Base-by-base conservation (phyloP, 92 coral and sea anemone genomes). In the Montipora capitata region DNA sequence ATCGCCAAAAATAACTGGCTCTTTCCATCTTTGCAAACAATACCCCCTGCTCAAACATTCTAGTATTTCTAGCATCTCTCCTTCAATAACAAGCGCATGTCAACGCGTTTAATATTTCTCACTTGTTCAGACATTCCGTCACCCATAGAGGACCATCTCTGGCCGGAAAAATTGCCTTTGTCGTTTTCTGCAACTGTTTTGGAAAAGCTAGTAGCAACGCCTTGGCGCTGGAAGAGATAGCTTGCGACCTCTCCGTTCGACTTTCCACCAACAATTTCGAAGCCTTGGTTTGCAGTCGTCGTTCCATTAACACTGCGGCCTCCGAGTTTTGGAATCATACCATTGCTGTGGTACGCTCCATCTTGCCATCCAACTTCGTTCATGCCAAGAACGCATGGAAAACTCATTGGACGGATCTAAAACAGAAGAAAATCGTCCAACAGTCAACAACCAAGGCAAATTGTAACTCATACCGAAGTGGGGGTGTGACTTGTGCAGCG, bases 341-440 rank as follows among this genome's bases (percentile, higher is more conserved):
- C 96, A 85, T 86, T 89, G 85, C 86, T 90, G 80, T 90, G 97
- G 95, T 95, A 98, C 89, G 98, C 93, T 75, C 98, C 99, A 91
- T 93, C 98, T 91, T 98, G 98, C 99, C 99, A 98, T 89, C 96
- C 96, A 92, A 98, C 99, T 94, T 98, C 99, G 94, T 98, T 98
- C 99, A 98, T 98, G 84, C 98, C 99, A 94, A 98, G 98, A 88
- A 98, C 99, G 93, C 99, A 98, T 98, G 95, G 98, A 98, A 98
- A 98, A 98, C 99, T 98, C 99, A 98, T 98, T 92, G 99, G 98
- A 95, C 95, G 98, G 92, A 94, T 94, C 99, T 98, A 91, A 27
- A 77, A 97, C 86, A 79, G 78, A 95, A 84, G 92, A 90, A 88
- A 85, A 48, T 44, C 86, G 83, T 69, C 79, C 73, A 71, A 81